These are phyloP conservation scores for Danaus melanippus DNA, from an alignment of 1,140 invertebrate genomes.

Conservation along the genomic window DNA sequence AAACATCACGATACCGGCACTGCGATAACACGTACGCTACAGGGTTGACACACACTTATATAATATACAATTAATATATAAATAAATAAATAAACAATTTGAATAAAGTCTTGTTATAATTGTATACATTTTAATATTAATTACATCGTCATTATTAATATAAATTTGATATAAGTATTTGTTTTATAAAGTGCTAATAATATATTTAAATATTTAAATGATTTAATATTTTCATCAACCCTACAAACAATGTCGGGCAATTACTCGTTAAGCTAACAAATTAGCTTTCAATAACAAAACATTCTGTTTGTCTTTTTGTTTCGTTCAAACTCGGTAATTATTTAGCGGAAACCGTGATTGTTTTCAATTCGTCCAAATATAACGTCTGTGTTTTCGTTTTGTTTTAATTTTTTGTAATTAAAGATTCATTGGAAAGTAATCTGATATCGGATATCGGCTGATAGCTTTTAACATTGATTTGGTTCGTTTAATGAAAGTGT, in stretches of 20 bases:
- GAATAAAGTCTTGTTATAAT: no score
- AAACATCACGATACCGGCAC: constrained; percentile 22
- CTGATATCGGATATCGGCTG: constrained; percentile 20
- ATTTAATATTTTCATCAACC: constrained; percentile 23
- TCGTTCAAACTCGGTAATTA: constrained; percentile 30
- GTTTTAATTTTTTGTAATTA: constrained; percentile 26
- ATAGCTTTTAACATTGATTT: no score
- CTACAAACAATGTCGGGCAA: constrained; percentile 54
- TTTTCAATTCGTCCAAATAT: constrained; percentile 39
- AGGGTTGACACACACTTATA: constrained; percentile 19
- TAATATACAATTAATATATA: no score
- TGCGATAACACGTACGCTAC: constrained; percentile 14
- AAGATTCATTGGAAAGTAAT: constrained; percentile 24
- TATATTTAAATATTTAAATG: constrained; percentile 1
- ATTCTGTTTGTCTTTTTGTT: constrained; percentile 48
- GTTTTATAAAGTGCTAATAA: background rate
- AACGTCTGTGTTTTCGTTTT: constrained; percentile 19
- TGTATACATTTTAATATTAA: no score
- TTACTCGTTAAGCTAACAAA: constrained; percentile 57
- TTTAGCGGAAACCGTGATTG: constrained; percentile 45
- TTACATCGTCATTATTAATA: no score
- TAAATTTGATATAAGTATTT: no score
- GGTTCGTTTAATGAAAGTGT: no score
- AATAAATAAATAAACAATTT: no score
- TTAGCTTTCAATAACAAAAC: constrained; percentile 48